Percentiles rank a stretch among this genome's conserved stretches.
Conservation (phyloP, 35 echinoderm and acorn worm genomes). For the Amphiura filiformis region DNA sequence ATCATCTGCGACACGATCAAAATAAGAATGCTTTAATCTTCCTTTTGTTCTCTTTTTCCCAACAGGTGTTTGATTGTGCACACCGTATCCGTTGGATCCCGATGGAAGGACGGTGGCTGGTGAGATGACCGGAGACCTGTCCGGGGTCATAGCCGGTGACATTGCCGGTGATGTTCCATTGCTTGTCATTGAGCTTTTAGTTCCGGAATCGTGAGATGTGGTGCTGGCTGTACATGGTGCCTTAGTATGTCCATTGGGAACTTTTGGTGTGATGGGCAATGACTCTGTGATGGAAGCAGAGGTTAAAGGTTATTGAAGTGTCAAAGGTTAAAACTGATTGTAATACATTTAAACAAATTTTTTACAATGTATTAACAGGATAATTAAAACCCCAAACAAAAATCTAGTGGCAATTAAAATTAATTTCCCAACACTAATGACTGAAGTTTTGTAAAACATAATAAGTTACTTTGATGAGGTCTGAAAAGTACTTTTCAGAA, state of each 20-base stretch:
- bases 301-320: neutral
- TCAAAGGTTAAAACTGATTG: neutral
- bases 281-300: neutral
- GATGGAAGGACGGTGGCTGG: neutral
- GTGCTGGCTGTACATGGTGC: neutral
- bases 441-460: too few species aligned
- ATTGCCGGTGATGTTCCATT: neutral
- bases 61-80: neutral
- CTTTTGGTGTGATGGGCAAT: neutral
- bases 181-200: neutral
- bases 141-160: neutral
- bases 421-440: too few species aligned
- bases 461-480: too few species aligned
- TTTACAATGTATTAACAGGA: neutral
- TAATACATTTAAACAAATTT: neutral
- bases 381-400: neutral
- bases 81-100: neutral
- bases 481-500: too few species aligned
- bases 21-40: constrained; percentile 21
- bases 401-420: neutral
- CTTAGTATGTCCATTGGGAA: neutral
- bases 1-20: constrained; percentile 71
- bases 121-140: neutral
- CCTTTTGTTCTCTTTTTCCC: neutral
- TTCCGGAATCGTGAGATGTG: neutral